Base-by-base conservation (phyloP, 2,888 invertebrate species). In the Phyllotreta striolata region DNA sequence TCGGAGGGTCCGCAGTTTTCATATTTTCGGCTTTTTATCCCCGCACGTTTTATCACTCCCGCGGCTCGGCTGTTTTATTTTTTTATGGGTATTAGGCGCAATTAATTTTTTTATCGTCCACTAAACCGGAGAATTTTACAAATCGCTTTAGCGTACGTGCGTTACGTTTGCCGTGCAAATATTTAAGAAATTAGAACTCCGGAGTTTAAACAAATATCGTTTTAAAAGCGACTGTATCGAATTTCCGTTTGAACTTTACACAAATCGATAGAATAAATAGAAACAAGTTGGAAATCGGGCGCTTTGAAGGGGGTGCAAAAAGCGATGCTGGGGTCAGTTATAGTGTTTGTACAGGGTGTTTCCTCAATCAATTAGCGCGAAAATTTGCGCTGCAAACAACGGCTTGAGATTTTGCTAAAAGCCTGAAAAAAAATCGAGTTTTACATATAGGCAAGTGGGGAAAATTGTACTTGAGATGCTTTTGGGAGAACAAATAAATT, bases 361-460 rank as follows among this genome's bases (percentile, higher is more conserved):
- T 70, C 68, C 70, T 66, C 73, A 74, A 75, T 75, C 76, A 73
- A 74, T 68, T 75, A 75, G 74, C 74, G 74, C 73, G 62, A 70
- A 37, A 7, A 51, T 24, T 71, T 74, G 70, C 68, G 72, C 72
- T 73, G 71, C 62, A 62, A 14, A 39, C 39, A 6, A 14, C n/a
- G 7, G 14, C 39, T 62, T 51, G 37, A 39, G 54, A 24, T 24
- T n/a, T n/a, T n/a, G n/a, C n/a, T 24, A 24, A 24, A 24, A 24
- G 24, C 24, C 24, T 24, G 4, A 24, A 24, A 24, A 24, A 24
- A 24, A 24, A 24, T 24, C 4, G 4, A 24, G 24, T 24, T 24
- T 24, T 4, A 24, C 24, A 24, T 24, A 24, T 24, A 24, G 24
- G 4, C n/a, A n/a, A n/a, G n/a, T n/a, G n/a, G 24, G 24, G 24